Percentiles rank a stretch among this genome's conserved stretches.
These are phyloP conservation scores for Halichoeres trimaculatus DNA, from an alignment of 2,113 vertebrate genomes.

Conservation along the genomic window DNA sequence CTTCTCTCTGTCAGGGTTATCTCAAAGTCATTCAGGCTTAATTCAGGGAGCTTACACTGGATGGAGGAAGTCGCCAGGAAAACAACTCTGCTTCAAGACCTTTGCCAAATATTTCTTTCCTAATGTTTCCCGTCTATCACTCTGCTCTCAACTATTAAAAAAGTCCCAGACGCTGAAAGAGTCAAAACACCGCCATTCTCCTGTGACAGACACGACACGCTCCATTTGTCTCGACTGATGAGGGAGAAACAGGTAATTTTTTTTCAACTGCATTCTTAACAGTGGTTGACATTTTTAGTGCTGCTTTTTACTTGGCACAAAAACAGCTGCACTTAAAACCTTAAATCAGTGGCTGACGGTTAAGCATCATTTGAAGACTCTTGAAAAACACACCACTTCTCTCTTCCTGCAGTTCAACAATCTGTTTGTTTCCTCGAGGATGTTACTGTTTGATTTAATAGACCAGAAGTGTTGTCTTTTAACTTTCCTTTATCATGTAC, in stretches of 20 bases:
- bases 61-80: too few species aligned
- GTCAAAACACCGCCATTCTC: background rate
- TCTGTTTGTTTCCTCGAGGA: conserved; percentile 35
- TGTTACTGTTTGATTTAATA: background rate
- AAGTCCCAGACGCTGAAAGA: background rate
- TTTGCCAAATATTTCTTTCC: background rate
- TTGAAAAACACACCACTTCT: conserved; percentile 26
- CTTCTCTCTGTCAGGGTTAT: too few species aligned
- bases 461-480: conserved; percentile 1
- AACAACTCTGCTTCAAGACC: background rate
- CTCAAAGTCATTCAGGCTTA: too few species aligned
- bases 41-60: too few species aligned
- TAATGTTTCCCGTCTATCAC: background rate
- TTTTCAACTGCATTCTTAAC: conserved; percentile 3
- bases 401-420: conserved; percentile 6
- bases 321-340: conserved; percentile 14
- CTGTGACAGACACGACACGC: background rate
- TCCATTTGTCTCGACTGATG: conserved; percentile 10
- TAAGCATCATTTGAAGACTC: conserved; percentile 2
- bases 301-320: background rate
- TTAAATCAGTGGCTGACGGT: background rate
- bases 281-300: background rate
- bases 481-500: background rate
- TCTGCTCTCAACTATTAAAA: background rate
- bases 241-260: background rate